These are phyloP conservation scores for Gymnopithys bicolor DNA, from an alignment of 2,797 vertebrate genomes.

Conservation along the genomic window DNA sequence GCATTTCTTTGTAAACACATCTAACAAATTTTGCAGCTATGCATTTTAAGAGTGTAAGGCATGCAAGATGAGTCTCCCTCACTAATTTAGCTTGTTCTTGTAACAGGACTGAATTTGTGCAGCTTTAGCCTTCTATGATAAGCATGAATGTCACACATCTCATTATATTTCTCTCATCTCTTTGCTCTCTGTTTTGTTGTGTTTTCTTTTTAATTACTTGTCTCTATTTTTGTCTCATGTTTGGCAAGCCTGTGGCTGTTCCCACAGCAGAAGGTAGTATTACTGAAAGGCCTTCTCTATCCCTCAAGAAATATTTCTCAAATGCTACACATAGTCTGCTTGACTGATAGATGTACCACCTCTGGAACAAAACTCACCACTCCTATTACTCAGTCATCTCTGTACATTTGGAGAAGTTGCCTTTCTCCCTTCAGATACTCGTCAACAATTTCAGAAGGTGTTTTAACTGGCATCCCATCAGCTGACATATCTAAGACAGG, in stretches of 20 bases:
- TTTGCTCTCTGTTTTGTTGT: neutral
- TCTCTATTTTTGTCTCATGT: neutral
- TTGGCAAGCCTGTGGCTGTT: neutral
- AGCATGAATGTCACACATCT: neutral
- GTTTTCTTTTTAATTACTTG: neutral
- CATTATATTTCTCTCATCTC: neutral
- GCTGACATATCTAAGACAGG: constrained; percentile 56
- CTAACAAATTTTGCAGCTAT: constrained; percentile 9
- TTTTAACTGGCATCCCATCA: constrained; percentile 77
- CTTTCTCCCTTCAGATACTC: constrained; percentile 64
- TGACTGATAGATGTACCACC: constrained; percentile 41
- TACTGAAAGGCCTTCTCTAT: neutral
- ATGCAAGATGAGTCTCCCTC: neutral
- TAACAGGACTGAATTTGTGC: neutral
- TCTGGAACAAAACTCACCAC: constrained; percentile 38
- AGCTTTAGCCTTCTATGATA: neutral
- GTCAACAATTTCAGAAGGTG: constrained; percentile 71
- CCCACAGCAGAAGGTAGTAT: neutral
- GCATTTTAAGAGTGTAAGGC: neutral
- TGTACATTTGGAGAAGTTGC: constrained; percentile 62
- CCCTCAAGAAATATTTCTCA: constrained; percentile 28
- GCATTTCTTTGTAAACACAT: constrained; percentile 23
- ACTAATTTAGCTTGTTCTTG: neutral
- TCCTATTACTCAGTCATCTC: constrained; percentile 40
- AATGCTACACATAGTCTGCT: constrained; percentile 22